Percentiles rank a stretch among this genome's conserved stretches.
Conservation (phyloP, 2,888 invertebrate genomes). For the Heliconius erato region DNA sequence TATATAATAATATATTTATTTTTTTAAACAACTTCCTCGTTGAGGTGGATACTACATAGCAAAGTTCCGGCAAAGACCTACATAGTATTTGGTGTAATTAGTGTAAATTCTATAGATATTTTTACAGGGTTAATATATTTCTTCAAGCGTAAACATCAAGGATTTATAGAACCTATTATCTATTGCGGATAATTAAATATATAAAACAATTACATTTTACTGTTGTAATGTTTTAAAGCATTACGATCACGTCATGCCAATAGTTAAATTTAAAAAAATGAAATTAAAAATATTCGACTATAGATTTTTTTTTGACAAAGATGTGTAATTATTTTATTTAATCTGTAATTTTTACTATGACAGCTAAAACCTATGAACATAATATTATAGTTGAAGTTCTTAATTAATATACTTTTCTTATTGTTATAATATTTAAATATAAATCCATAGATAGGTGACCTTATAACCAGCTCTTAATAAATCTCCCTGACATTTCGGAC, state of each 20-base stretch:
- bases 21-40: conserved; percentile 62
- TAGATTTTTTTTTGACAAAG: neutral
- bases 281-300: neutral
- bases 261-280: too few species aligned
- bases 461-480: neutral
- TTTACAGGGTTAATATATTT: conserved; percentile 37
- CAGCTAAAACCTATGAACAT: neutral
- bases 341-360: neutral
- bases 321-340: too few species aligned
- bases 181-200: neutral
- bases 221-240: neutral
- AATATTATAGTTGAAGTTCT: neutral
- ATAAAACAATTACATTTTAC: neutral
- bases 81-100: conserved; percentile 59
- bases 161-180: conserved; percentile 40
- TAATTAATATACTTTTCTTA: neutral
- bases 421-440: neutral
- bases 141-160: conserved; percentile 55
- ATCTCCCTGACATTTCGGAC: conserved; percentile 34
- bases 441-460: neutral
- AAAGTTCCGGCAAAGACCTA: conserved; percentile 61
- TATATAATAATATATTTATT: neutral
- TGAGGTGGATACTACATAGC: conserved; percentile 49
- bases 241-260: neutral
- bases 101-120: conserved; percentile 37